These are phyloP conservation scores for Pristionchus mayeri DNA, from an alignment of 2,888 invertebrate genomes.

Conservation along the genomic window DNA sequence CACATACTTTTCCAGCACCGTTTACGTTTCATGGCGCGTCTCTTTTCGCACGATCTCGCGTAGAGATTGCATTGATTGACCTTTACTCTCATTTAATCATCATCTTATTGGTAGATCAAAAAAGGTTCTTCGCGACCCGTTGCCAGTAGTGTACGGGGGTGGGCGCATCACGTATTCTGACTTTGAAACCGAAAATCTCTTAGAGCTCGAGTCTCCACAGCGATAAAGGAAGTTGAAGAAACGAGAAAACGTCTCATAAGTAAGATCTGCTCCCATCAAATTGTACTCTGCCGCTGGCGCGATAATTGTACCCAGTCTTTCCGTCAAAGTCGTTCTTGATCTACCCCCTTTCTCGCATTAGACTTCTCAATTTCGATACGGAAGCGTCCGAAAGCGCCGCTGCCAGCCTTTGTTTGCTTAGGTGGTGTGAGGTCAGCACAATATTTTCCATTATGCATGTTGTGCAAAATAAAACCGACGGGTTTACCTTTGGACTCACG, in stretches of 20 bases:
- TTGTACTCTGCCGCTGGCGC: not conserved
- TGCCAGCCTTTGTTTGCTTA: not conserved
- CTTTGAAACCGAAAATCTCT: not conserved
- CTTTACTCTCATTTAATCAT: not conserved
- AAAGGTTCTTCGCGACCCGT: not conserved
- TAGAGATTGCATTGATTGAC: not conserved
- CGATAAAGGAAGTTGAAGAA: not conserved
- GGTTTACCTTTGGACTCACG: no score
- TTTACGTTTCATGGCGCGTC: not conserved
- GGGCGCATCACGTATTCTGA: not conserved
- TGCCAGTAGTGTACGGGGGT: not conserved
- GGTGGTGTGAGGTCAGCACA: not conserved
- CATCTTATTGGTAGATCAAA: no score
- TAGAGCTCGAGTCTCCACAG: not conserved
- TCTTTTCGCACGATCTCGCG: not conserved
- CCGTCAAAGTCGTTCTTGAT: not conserved
- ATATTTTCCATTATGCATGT: not conserved
- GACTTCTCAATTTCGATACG: not conserved
- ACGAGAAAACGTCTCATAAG: not conserved
- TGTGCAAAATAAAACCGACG: no score
- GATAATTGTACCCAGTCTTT: not conserved
- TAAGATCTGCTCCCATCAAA: no score
- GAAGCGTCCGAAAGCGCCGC: not conserved
- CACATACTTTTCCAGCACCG: not conserved
- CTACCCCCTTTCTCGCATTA: not conserved